These are phyloP conservation scores for Masticophis lateralis DNA, from an alignment of 2,797 vertebrate genomes.

Conservation along the genomic window DNA sequence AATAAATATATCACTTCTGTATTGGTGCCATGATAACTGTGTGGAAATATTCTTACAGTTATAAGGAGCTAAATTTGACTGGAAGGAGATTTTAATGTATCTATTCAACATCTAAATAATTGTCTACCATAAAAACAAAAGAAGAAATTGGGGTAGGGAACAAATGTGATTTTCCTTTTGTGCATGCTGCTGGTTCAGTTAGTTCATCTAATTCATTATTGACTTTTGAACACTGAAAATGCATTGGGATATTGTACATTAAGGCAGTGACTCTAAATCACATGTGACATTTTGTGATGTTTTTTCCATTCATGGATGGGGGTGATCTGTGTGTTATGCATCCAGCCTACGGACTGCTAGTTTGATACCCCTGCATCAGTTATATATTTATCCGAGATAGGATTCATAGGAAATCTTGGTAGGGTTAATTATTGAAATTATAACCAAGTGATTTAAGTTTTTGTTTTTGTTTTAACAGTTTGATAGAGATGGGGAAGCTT, in stretches of 20 bases:
- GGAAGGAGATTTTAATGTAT: not conserved
- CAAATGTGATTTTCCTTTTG: not conserved
- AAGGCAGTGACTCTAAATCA: not conserved
- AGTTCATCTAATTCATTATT: not conserved
- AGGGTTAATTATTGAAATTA: not conserved
- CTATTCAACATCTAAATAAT: not conserved
- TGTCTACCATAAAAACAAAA: not conserved
- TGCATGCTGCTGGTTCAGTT: not conserved
- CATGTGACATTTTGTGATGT: too few relatives aligned
- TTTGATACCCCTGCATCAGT: not conserved
- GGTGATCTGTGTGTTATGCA: fast-evolving
- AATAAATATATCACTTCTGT: not conserved
- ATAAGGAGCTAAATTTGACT: not conserved
- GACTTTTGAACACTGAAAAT: not conserved
- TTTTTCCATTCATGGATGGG: too few relatives aligned
- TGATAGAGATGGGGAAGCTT: not conserved
- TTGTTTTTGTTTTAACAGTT: not conserved
- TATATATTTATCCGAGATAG: not conserved
- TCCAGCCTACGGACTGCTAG: fast-evolving
- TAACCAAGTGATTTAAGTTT: not conserved
- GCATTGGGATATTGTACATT: not conserved
- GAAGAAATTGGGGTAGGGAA: not conserved
- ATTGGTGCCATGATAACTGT: not conserved
- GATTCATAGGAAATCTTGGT: not conserved
- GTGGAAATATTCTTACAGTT: not conserved